Percentiles rank a stretch among this genome's conserved stretches.
phyloP scores from a whole-genome alignment of 2,797 vertebrate genomes.

The Peromyscus aztecus region DNA sequence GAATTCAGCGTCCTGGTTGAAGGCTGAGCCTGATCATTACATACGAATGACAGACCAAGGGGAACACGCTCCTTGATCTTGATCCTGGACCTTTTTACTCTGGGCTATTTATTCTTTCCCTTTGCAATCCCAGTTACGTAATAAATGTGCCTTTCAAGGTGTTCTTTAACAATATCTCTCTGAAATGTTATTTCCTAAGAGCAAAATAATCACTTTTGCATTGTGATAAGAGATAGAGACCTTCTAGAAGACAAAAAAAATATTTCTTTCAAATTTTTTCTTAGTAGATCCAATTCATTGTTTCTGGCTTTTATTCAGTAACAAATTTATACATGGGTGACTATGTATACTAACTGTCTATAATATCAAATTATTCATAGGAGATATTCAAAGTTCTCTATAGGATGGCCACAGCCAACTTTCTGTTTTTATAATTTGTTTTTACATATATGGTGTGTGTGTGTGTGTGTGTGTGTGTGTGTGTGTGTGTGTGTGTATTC shows the following conservation, averaged over 20 bases:
- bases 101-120: background rate
- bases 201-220: conserved; percentile 22
- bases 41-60: background rate
- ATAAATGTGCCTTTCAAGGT: conserved; percentile 37
- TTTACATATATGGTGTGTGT: too few relatives aligned
- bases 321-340: background rate
- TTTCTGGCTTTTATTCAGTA: conserved; percentile 13
- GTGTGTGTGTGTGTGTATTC: background rate
- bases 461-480: background rate
- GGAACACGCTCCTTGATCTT: background rate
- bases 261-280: background rate
- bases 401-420: background rate
- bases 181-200: conserved; percentile 31
- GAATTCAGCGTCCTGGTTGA: background rate
- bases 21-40: conserved; percentile 8
- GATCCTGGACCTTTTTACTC: background rate
- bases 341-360: background rate
- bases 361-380: background rate
- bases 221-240: background rate
- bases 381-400: background rate
- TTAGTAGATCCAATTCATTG: background rate
- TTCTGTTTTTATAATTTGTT: background rate
- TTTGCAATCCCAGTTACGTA: background rate
- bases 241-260: conserved; percentile 9
- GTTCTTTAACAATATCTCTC: conserved; percentile 39